These are phyloP conservation scores for Drosophila kikkawai DNA, from an alignment of 1,140 invertebrate genomes.

Conservation along the genomic window DNA sequence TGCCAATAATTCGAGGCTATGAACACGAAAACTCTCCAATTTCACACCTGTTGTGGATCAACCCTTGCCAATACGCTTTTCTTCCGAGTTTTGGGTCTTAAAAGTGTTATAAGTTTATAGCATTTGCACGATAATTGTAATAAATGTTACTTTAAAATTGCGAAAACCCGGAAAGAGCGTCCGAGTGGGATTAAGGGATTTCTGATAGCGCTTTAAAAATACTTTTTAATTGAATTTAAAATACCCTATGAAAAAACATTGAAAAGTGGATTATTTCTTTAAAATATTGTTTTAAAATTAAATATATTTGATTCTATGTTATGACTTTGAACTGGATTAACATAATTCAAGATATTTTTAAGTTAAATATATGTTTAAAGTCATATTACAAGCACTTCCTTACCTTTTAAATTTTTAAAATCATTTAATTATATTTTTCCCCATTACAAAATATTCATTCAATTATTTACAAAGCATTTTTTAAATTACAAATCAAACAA, in stretches of 20 bases:
- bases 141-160: background rate
- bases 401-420: no score
- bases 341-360: no score
- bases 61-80: background rate
- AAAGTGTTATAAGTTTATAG: background rate
- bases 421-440: no score
- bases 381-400: no score
- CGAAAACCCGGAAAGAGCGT: conserved; percentile 3
- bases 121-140: background rate
- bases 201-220: background rate
- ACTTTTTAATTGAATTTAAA: background rate
- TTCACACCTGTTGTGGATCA: conserved; percentile 26
- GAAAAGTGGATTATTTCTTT: background rate
- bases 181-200: background rate
- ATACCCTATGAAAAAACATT: background rate
- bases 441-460: no score
- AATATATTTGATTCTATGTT: background rate
- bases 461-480: background rate
- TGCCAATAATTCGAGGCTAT: conserved; percentile 13
- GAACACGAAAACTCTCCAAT: conserved; percentile 15
- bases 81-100: background rate
- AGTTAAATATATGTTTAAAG: background rate
- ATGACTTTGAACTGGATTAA: background rate
- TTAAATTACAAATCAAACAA: background rate
- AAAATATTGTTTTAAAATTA: background rate